phyloP scores from a whole-genome alignment of 2,797 vertebrate species.

The Lerista edwardsae region DNA sequence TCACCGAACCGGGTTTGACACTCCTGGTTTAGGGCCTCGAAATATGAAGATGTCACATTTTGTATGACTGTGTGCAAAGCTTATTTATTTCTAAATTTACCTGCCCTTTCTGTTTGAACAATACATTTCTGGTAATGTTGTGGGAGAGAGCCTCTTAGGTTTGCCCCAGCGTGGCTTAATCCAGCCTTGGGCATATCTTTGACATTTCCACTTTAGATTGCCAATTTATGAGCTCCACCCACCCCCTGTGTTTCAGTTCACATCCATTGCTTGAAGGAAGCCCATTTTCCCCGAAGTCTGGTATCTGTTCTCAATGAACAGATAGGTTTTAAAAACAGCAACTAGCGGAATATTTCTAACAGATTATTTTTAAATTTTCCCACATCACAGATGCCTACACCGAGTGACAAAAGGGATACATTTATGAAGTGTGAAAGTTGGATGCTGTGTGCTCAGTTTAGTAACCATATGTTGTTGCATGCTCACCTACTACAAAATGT shows the following conservation, averaged over 20 bases:
- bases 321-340: constrained; percentile 10
- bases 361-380: constrained; percentile 51
- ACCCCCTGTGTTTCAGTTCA: constrained; percentile 36
- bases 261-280: not conserved
- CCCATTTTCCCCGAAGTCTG: constrained; percentile 50
- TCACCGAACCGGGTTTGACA: too few species aligned
- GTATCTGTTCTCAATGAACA: constrained; percentile 47
- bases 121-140: too few species aligned
- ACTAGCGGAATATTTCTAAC: constrained; percentile 61
- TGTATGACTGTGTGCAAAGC: too few species aligned
- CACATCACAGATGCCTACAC: constrained; percentile 39
- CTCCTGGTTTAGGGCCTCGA: too few species aligned
- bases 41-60: too few species aligned
- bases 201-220: constrained; percentile 45
- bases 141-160: too few species aligned
- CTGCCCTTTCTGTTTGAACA: too few species aligned
- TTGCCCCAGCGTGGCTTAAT: too few species aligned
- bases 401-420: constrained; percentile 5
- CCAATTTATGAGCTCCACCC: constrained; percentile 40
- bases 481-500: not conserved
- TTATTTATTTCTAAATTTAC: too few species aligned
- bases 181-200: not conserved
- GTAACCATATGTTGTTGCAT: not conserved
- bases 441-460: not conserved
- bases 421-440: not conserved